Base-by-base conservation (phyloP, 2,113 vertebrate genomes). In the Todiramphus saurophagus region DNA sequence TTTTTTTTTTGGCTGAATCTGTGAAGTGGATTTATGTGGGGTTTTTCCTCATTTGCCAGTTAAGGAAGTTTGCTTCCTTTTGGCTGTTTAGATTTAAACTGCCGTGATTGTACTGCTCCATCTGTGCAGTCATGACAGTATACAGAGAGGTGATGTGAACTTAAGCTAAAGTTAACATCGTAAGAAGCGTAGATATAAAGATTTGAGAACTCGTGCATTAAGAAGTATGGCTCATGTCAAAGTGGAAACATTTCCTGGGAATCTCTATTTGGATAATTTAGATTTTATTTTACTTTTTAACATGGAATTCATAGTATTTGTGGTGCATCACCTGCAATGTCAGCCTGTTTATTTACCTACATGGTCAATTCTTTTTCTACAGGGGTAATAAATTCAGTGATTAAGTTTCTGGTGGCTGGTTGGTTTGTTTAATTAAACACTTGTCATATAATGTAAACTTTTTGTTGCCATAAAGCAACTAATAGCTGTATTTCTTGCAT, bases 101-200 rank as follows among this genome's bases (percentile, higher is more conserved):
- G 30, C 2, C 2, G 3, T 67, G 83, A 60, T 87, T 79, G 87
- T 74, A 39, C 37, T 60, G 77, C 43, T 91, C 94, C 87, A 87
- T 96, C 96, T 96, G 93, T 89, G 93, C 81, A 79, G 66, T 50
- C 69, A 4, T 53, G 83, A 76, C 87, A 95, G 60, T 87, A 60
- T 48, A 81, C 56, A 62, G 93, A 66, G 74, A 66, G 70, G 83
- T 96, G 91, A 46, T 78, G 62, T 82, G 80, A 68, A 72, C 81
- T 82, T 81, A 51, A 81, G 39, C 87, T 95, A 68, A 94, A 96
- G 94, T 87, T 84, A 91, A 67, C 51, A n/a, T 72, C 30, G 35
- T 75, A 9, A 58, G 72, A 69, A 87, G 62, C 77, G 56, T 16
- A 64, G 62, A 51, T 84, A 84, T 55, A 64, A 93, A 59, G 81